These are phyloP conservation scores for Xiphydria camelus DNA, from an alignment of 2,888 invertebrate species.

Conservation along the genomic window DNA sequence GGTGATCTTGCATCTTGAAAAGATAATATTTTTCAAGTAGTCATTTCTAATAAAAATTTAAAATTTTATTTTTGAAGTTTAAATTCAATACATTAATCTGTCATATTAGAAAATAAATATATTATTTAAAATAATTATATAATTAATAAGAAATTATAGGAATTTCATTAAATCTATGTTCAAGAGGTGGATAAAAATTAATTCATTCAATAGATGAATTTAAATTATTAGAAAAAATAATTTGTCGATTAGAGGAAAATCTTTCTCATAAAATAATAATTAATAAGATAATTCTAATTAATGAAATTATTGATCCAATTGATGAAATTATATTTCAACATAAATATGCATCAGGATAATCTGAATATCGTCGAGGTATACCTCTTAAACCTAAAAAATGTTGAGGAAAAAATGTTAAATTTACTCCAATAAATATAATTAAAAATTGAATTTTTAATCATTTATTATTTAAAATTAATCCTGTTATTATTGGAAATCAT, in stretches of 20 bases:
- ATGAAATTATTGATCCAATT: conserved; percentile 68
- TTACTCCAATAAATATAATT: conserved; percentile 75
- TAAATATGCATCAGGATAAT: conserved; percentile 70
- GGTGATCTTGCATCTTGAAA: conserved; percentile 67
- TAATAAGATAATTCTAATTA: conserved; percentile 64
- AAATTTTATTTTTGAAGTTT: conserved; percentile 69
- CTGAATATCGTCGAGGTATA: conserved; percentile 77
- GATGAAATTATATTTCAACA: conserved; percentile 72
- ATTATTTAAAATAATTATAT: conserved; percentile 25
- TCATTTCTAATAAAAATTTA: conserved; percentile 66
- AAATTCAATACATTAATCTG: conserved; percentile 68
- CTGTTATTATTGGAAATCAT: conserved; percentile 73
- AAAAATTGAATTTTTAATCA: conserved; percentile 72
- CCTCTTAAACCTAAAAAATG: conserved; percentile 73
- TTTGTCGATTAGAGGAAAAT: conserved; percentile 61
- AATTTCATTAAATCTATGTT: conserved; percentile 66
- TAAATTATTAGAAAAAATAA: conserved; percentile 60
- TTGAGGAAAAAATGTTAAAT: conserved; percentile 81
- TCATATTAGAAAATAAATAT: conserved; percentile 62
- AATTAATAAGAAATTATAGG: conserved; percentile 62
- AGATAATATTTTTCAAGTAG: conserved; percentile 63
- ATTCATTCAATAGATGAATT: conserved; percentile 67
- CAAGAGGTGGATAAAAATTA: conserved; percentile 64
- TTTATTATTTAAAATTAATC: conserved; percentile 63
- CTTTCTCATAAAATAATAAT: conserved; percentile 68